Evolutionary conservation across 1,140 invertebrate genomes (phyloP), one percentile per base, ranked within the genome.

Genomic region (Drosophila leontia): DNA sequence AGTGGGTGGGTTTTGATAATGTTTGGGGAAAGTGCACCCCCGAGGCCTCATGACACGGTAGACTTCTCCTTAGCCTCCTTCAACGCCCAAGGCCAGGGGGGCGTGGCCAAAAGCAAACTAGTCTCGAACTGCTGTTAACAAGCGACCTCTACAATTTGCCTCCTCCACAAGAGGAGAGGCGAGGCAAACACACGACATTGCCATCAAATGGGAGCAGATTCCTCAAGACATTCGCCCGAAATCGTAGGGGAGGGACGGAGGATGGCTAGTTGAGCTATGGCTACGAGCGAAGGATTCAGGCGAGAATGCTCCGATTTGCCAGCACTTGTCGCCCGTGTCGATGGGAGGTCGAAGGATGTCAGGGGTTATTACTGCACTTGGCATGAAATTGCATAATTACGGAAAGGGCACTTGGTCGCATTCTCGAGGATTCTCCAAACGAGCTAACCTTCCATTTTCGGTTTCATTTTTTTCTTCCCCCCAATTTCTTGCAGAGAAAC

Each of bases 401-500:
- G 62, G 44, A 44, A 67, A 60, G 50, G 63, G 72, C 58, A 44
- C 39, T 62, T 42, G 50, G 60, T 64, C 42, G 34, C 60, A 65
- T 68, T 68, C 44, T 32, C 4, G 11, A 67, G 29, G 29, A 50
- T 56, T 6, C 35, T 56, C 53, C 12, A 67, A 3, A 35, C 17
- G 17, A 13, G 11, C n/a, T 85, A 77, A 79, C 60, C 48, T 61
- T 45, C 51, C 56, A 48, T 51, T 65, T 23, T 62, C 8, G 15
- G 47, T 48, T 59, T 64, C 13, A 23, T 12, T 34, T 8, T 50
- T 7, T 13, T 23, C 17, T 59, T 29, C 5, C 32, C 23, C 11
- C 15, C 13, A 9, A 26, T 29, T 44, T 61, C 19, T 79, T 82
- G 69, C 94, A 96, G 96, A 96, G 92, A 94, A 95, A 78, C 93